Evolutionary conservation across 2,113 vertebrate species (phyloP), one percentile per base, ranked within the genome.

Genomic region (Sphaerodactylus townsendi): DNA sequence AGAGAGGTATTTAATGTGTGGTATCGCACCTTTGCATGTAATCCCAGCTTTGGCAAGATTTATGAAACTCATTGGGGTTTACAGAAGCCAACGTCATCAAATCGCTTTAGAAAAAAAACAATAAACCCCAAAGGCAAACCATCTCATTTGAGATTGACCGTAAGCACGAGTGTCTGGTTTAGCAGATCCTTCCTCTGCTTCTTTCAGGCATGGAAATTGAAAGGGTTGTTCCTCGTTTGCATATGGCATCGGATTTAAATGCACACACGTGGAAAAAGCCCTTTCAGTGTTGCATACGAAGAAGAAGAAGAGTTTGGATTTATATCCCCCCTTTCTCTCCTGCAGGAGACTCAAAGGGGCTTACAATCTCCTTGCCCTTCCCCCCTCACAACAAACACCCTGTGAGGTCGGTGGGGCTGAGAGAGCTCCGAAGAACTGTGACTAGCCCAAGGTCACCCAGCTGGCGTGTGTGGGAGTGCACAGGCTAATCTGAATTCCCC

Each of bases 51-150:
- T 46, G 66, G 44, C 75, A 69, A 73, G 13, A 28, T 86, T 85
- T 90, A 66, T 79, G 71, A 82, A 90, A 68, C 15, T 62, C 85
- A 19, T 17, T 30, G 28, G 44, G 0, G 0, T 76, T 87, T 53
- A 28, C 76, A 41, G 78, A 86, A 90, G 46, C 35, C 84, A 81
- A 79, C 30, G 62, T 66, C 68, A 89, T 89, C 86, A 39, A 81
- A 79, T 88, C 17, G 53, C 65, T 92, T 85, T 77, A 72, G 79
- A 83, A 85, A 80, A 85, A 80, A 80, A 84, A 68, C 66, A 35
- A 59, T 65, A 28, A 48, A 56, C 72, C 25, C 70, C 44, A 25
- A 53, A 73, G 23, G 62, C 14, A 3, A 13, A 5, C 2, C 35
- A 39, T n/a, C 39, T 39, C 65, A 62, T 17, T 28, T 3, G 64